These are phyloP conservation scores for Athalia rosae DNA, from an alignment of 2,888 invertebrate genomes.

Conservation along the genomic window DNA sequence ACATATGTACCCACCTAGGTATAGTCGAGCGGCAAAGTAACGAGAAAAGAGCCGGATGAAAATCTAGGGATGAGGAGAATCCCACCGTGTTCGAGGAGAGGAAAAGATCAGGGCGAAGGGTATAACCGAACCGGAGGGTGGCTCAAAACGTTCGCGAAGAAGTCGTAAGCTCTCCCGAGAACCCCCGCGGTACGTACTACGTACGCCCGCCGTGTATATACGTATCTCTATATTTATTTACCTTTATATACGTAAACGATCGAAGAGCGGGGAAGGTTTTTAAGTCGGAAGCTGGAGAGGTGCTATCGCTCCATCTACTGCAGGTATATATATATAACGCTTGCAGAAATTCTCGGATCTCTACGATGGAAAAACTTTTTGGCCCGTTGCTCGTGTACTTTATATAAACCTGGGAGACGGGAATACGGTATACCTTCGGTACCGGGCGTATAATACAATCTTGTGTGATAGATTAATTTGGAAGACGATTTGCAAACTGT, in stretches of 20 bases:
- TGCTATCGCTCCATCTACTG: too few species aligned
- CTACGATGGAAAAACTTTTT: too few species aligned
- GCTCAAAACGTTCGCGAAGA: slow-evolving; percentile 41
- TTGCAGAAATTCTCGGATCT: too few species aligned
- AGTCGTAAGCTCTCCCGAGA: slow-evolving; percentile 45
- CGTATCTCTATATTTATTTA: neutral
- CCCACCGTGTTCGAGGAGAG: neutral
- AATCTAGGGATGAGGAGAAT: neutral
- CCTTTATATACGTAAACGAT: too few species aligned
- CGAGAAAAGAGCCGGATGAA: slow-evolving; percentile 10
- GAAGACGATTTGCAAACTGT: slow-evolving; percentile 16
- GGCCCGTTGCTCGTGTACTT: neutral
- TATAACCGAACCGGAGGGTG: slow-evolving; percentile 13
- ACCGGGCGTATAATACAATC: neutral
- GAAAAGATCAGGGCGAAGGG: neutral
- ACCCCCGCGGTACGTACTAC: slow-evolving; percentile 22
- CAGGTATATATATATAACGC: too few species aligned
- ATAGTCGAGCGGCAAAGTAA: slow-evolving; percentile 32
- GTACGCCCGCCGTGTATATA: neutral
- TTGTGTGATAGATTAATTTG: slow-evolving; percentile 28
- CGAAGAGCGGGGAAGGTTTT: neutral
- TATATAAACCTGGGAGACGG: neutral
- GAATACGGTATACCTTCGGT: neutral
- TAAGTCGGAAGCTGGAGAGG: neutral
- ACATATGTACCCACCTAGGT: neutral